Evolutionary conservation across 2,888 invertebrate species (phyloP), one percentile per base, ranked within the genome.

Genomic region (Macrosiphum euphorbiae): DNA sequence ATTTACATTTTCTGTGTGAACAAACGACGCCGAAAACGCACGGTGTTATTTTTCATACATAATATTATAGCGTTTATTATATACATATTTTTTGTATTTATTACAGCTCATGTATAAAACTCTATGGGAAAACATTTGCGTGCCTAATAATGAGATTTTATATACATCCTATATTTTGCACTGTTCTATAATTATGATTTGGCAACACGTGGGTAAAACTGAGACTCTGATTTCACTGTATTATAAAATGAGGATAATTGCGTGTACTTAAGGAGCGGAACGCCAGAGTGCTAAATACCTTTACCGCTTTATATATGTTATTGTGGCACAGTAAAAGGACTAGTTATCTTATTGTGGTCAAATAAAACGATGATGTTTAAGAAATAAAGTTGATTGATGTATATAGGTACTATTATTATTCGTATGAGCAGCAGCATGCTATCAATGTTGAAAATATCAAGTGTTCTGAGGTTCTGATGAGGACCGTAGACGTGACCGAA

Each of bases 211-310:
- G 61, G 35, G 26, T 58, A 44, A 92, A n/a, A 89, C 84, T 35
- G 93, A 28, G 20, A 26, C 35, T 10, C n/a, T 58, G 93, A 89
- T 85, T 78, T 58, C 58, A 55, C 89, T 88, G 2, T 89, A 55
- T 90, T 20, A 41, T 41, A 78, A 92, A 92, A 92, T 41, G 88
- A 88, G 92, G 88, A 92, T 88, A 88, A 92, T 88, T 88, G 92
- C 67, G 88, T 78, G 55, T 52, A 92, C 78, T 88, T 88, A 88
- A 92, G 55, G 52, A 93, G 84, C 89, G 85, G 89, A 93, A 93
- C 88, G 52, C 20, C 58, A 24, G 55, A 13, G 89, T n/a, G 58
- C 84, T 93, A 89, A 93, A 90, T 93, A 88, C 55, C 52, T 84
- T 52, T 55, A 52, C 67, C 85, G 2, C 47, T 35, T 92, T 58